Evolutionary conservation across 1,140 invertebrate genomes (phyloP).

Genomic region (Danaus melanippus): DNA sequence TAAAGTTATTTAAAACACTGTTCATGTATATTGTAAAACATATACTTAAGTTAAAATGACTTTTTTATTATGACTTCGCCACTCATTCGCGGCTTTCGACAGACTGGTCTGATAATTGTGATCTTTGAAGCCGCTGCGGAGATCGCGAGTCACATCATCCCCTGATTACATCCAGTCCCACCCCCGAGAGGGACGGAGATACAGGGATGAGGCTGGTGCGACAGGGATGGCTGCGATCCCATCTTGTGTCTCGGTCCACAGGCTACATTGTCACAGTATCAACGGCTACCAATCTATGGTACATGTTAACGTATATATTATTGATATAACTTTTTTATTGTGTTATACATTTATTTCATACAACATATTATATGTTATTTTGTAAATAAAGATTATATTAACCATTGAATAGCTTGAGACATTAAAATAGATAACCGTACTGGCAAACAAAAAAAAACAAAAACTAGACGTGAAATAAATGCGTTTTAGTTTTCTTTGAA

Average conservation of each 20-base stretch:
- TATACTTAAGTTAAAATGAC: constrained; percentile 29
- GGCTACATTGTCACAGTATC: constrained; percentile 67
- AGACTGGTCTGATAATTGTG: constrained; percentile 71
- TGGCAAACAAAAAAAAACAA: no score
- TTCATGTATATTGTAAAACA: not conserved
- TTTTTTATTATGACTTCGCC: constrained; percentile 56
- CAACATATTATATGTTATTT: no score
- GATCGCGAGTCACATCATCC: constrained; percentile 71
- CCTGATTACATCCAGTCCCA: constrained; percentile 69
- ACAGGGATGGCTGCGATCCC: constrained; percentile 49
- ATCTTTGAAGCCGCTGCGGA: constrained; percentile 69
- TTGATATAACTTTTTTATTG: no score
- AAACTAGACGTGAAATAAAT: no score
- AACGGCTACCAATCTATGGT: constrained; percentile 51
- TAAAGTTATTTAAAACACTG: not conserved
- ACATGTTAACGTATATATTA: constrained; percentile 28
- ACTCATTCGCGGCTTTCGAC: constrained; percentile 63
- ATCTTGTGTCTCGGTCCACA: constrained; percentile 68
- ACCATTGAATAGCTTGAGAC: no score
- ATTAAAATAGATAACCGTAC: no score
- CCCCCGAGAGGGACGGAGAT: constrained; percentile 49
- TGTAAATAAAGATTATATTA: no score
- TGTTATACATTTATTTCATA: no score
- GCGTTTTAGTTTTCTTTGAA: no score
- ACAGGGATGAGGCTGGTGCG: constrained; percentile 20